Conservation (phyloP, 64 coral and sea anemone genomes). For the Actinia tenebrosa region DNA sequence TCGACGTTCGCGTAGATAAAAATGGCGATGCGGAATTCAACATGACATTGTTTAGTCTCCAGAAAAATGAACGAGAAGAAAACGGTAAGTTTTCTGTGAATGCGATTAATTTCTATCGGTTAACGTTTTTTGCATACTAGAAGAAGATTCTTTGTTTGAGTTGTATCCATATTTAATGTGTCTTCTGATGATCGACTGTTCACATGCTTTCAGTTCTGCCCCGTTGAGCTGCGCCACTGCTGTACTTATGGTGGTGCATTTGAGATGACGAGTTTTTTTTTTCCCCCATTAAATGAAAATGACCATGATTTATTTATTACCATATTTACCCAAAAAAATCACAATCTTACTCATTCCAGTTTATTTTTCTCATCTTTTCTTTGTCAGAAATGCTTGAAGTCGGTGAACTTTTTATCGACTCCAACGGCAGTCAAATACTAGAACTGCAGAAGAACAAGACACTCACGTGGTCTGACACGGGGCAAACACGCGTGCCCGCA, state of each 20-base stretch:
- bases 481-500: conserved; percentile 27
- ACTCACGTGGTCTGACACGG: conserved; percentile 32
- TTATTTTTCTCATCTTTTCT: not conserved
- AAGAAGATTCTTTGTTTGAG: too few species aligned
- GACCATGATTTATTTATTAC: too few species aligned
- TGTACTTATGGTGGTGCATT: too few species aligned
- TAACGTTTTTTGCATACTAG: too few species aligned
- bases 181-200: too few species aligned
- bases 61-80: conserved; percentile 1
- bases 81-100: not conserved
- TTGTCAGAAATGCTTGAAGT: conserved; percentile 32
- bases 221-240: too few species aligned
- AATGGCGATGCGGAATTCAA: conserved; percentile 51
- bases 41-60: conserved; percentile 36
- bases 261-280: too few species aligned
- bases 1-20: conserved; percentile 31
- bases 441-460: conserved; percentile 10
- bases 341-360: not conserved
- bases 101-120: too few species aligned
- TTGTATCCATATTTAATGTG: too few species aligned
- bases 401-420: conserved; percentile 22
- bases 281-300: too few species aligned
- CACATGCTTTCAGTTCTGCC: too few species aligned
- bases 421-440: conserved; percentile 21
- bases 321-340: too few species aligned